Percentiles rank a stretch among this genome's conserved stretches.
Evolutionary conservation across 2,888 invertebrate species (phyloP).

Genomic region (Ptilodon capucinus): DNA sequence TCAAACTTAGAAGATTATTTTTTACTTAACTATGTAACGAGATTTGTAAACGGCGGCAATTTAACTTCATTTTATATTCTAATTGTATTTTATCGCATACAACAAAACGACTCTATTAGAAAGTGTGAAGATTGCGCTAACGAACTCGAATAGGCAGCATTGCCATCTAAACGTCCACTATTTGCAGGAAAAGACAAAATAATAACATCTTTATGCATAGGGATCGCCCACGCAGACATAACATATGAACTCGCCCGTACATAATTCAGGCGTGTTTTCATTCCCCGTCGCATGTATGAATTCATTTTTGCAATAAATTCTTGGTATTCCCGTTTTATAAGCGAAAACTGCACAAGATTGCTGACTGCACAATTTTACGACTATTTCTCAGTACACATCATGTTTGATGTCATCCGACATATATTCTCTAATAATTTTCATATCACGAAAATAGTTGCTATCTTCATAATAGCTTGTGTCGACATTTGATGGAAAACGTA

Average conservation of each 20-base stretch:
- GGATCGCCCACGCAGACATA: conserved; percentile 61
- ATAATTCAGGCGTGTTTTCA: conserved; percentile 63
- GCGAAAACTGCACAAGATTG: conserved; percentile 32
- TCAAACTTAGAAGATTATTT: no score
- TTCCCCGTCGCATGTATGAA: conserved; percentile 50
- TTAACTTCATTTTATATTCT: conserved; percentile 43
- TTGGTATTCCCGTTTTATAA: conserved; percentile 40
- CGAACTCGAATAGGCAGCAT: conserved; percentile 50
- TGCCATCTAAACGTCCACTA: conserved; percentile 39
- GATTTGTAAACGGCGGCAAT: conserved; percentile 26
- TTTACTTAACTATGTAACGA: no score
- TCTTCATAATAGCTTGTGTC: conserved; percentile 39
- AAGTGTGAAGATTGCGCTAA: conserved; percentile 64
- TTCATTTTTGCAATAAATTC: conserved; percentile 62
- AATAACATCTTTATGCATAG: conserved; percentile 58
- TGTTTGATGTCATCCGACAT: conserved; percentile 12
- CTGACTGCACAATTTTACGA: conserved; percentile 33
- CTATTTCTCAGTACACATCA: conserved; percentile 2
- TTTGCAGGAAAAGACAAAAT: conserved; percentile 53
- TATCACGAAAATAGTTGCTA: conserved; percentile 43
- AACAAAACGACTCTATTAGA: conserved; percentile 52
- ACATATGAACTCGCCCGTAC: conserved; percentile 53
- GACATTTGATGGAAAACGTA: conserved; percentile 68
- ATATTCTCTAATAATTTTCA: conserved; percentile 13
- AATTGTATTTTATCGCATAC: conserved; percentile 49